phyloP scores from a whole-genome alignment of 2,797 vertebrate species.

The Sebastes itinus region DNA sequence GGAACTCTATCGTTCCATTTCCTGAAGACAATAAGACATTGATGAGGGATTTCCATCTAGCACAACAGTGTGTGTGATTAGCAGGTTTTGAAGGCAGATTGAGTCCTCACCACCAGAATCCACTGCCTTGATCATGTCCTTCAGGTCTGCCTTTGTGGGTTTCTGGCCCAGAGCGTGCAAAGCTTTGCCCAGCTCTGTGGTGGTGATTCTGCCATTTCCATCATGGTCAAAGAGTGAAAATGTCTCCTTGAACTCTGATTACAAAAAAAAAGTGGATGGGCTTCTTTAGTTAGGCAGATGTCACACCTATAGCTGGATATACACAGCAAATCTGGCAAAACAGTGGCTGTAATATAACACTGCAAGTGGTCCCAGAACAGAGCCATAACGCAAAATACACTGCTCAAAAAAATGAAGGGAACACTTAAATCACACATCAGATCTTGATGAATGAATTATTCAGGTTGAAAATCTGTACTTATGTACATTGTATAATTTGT shows the following conservation, averaged over 20 bases:
- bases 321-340: not conserved
- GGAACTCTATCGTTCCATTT: slow-evolving; percentile 99
- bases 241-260: slow-evolving; percentile 97
- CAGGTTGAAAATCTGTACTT: rapidly evolving
- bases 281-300: not conserved
- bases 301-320: not conserved
- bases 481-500: too few species aligned
- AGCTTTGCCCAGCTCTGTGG: slow-evolving; percentile 98
- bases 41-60: not conserved
- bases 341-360: not conserved
- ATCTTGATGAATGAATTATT: too few species aligned
- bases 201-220: slow-evolving; percentile 98
- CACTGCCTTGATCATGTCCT: slow-evolving; percentile 99
- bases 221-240: slow-evolving; percentile 99
- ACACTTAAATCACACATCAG: too few species aligned
- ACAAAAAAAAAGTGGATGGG: not conserved
- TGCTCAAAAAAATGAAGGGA: too few species aligned
- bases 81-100: not conserved
- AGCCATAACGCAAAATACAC: too few species aligned
- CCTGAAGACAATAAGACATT: slow-evolving; percentile 73
- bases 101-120: slow-evolving; percentile 92
- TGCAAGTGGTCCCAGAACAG: slow-evolving; percentile 1
- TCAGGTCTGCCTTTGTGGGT: slow-evolving; percentile 97
- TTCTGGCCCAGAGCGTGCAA: slow-evolving; percentile 99
- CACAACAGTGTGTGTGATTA: not conserved